phyloP scores from a whole-genome alignment of 2,797 vertebrate species.

The Sebastes iracundus region DNA sequence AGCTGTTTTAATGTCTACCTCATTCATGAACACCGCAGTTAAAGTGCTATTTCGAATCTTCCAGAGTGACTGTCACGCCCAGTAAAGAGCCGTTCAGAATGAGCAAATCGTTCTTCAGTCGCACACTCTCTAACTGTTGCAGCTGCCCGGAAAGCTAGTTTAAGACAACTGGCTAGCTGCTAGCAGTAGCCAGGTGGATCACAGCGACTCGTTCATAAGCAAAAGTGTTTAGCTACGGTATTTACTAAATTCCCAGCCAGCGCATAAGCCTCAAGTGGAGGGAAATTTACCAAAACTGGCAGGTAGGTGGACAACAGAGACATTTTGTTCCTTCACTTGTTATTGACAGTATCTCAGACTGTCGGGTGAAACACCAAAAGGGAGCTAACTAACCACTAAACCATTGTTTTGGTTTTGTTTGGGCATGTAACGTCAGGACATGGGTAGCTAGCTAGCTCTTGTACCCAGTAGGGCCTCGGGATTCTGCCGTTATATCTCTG shows the following conservation, averaged over 20 bases:
- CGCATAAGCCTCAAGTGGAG: constrained; percentile 3
- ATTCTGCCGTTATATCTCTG: background rate
- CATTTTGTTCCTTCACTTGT: background rate
- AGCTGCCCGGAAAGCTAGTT: constrained; percentile 68
- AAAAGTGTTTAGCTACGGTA: background rate
- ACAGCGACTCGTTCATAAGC: background rate
- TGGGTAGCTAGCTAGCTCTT: background rate
- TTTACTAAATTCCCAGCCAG: background rate
- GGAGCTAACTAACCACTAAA: background rate
- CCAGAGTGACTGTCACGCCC: constrained; percentile 15
- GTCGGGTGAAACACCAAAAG: background rate
- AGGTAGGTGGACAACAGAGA: constrained; percentile 50
- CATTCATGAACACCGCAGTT: rapidly evolving
- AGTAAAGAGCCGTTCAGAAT: background rate
- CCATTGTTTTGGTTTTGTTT: constrained; percentile 18
- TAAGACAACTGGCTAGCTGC: constrained; percentile 31
- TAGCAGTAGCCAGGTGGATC: constrained; percentile 13
- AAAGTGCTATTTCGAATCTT: rapidly evolving
- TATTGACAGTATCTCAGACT: background rate
- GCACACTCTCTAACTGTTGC: constrained; percentile 23
- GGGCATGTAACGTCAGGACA: background rate
- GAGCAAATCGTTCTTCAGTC: background rate
- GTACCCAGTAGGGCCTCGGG: background rate
- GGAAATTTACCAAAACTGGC: background rate
- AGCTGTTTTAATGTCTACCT: rapidly evolving